Evolutionary conservation across 2,113 vertebrate genomes (phyloP).

Genomic region (Xenotilapia longispinis): DNA sequence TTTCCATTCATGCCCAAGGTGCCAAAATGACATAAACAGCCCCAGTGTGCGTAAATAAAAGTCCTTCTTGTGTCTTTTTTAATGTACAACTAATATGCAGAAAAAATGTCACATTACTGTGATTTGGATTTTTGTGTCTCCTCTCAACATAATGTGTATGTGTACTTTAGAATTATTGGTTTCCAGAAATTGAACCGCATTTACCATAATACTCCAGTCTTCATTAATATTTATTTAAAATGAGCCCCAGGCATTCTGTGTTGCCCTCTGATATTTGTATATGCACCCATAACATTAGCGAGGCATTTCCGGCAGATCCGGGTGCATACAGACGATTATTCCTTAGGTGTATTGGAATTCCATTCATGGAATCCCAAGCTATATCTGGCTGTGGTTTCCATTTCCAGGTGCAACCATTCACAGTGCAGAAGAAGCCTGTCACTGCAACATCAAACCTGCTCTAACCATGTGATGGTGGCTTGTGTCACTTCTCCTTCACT

Average conservation of each 20-base stretch:
- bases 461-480: not conserved
- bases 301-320: not conserved
- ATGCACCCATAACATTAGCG: not conserved
- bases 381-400: not conserved
- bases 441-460: not conserved
- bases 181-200: not conserved
- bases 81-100: not conserved
- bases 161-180: accelerated
- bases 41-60: not conserved
- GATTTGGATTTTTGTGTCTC: not conserved
- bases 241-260: not conserved
- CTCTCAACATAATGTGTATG: accelerated
- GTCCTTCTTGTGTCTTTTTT: not conserved
- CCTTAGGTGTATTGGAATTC: not conserved
- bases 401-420: not conserved
- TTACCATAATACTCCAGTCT: not conserved
- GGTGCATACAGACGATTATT: not conserved
- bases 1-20: accelerated
- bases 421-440: not conserved
- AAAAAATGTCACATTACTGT: not conserved
- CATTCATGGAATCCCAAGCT: not conserved
- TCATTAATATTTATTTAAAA: not conserved
- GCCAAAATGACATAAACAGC: not conserved
- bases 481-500: not conserved
- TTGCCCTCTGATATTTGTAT: not conserved